Evolutionary conservation across 2,113 vertebrate species (phyloP).

Genomic region (Thunnus maccoyii): DNA sequence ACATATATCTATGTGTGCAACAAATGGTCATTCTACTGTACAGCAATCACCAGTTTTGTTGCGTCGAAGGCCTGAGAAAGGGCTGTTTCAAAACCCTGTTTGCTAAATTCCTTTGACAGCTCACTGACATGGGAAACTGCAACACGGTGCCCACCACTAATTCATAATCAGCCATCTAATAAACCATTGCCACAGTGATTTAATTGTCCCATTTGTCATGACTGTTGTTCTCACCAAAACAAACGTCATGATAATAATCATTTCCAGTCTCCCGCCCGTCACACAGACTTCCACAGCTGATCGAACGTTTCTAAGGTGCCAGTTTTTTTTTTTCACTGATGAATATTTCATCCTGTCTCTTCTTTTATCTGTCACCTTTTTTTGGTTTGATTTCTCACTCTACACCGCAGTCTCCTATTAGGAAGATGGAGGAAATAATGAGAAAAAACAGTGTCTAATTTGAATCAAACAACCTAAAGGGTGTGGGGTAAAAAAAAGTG

Average conservation of each 20-base stretch:
- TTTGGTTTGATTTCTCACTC: constrained; percentile 17
- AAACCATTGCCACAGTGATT: constrained; percentile 81
- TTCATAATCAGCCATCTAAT: constrained; percentile 85
- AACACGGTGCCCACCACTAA: constrained; percentile 78
- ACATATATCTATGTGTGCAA: constrained; percentile 18
- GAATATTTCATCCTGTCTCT: constrained; percentile 55
- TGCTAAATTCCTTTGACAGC: constrained; percentile 79
- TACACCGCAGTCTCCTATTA: constrained; percentile 12
- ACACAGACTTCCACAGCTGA: constrained; percentile 64
- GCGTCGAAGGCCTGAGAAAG: constrained; percentile 13
- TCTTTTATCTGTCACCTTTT: constrained; percentile 57
- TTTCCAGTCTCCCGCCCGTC: constrained; percentile 71
- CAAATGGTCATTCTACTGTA: neutral
- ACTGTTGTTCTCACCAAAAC: constrained; percentile 81
- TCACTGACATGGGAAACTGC: constrained; percentile 71
- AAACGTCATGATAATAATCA: constrained; percentile 81
- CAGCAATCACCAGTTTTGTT: neutral
- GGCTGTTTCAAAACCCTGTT: constrained; percentile 36
- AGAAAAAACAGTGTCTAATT: constrained; percentile 34
- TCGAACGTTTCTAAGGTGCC: constrained; percentile 59
- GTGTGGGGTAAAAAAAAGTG: constrained; percentile 19
- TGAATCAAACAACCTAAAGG: constrained; percentile 28
- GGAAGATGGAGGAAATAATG: constrained; percentile 42
- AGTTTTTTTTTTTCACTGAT: constrained; percentile 32
- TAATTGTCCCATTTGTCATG: constrained; percentile 86